phyloP scores from a whole-genome alignment of 1,140 invertebrate species.

The Ceratina australensis region DNA sequence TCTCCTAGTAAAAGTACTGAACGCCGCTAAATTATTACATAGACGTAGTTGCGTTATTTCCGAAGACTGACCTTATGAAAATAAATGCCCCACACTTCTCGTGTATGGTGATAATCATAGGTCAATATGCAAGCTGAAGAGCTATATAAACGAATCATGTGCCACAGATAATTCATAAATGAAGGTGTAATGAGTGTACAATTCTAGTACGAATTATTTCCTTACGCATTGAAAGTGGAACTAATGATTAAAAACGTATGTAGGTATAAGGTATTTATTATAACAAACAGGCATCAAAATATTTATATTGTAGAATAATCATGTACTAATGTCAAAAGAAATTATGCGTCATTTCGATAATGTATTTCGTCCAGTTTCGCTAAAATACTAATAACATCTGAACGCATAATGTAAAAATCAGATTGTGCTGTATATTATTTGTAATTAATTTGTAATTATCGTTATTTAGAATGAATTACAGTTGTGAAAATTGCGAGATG shows the following conservation, averaged over 20 bases:
- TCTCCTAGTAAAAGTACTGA: constrained; percentile 48
- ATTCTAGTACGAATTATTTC: constrained; percentile 42
- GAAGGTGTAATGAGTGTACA: constrained; percentile 47
- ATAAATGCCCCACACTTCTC: constrained; percentile 20
- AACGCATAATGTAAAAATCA: constrained; percentile 29
- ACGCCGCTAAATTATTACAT: constrained; percentile 32
- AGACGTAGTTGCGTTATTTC: constrained; percentile 48
- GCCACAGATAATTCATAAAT: constrained; percentile 51
- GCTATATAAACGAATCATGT: constrained; percentile 36
- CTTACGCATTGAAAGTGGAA: constrained; percentile 36
- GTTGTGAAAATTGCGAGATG: not conserved
- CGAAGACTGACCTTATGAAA: constrained; percentile 43
- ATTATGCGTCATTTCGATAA: constrained; percentile 48
- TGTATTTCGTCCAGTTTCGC: constrained; percentile 55
- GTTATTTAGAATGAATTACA: constrained; percentile 38
- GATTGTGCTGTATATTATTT: constrained; percentile 51
- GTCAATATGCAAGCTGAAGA: constrained; percentile 16
- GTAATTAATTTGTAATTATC: constrained; percentile 48
- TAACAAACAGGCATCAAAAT: constrained; percentile 48
- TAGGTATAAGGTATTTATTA: constrained; percentile 49
- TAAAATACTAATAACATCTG: constrained; percentile 48
- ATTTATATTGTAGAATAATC: constrained; percentile 60
- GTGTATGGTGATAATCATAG: constrained; percentile 15
- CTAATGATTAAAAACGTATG: constrained; percentile 20
- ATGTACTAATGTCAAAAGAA: constrained; percentile 41